Base-by-base conservation (phyloP, 2,888 invertebrate species). In the Tetragnatha montana region DNA sequence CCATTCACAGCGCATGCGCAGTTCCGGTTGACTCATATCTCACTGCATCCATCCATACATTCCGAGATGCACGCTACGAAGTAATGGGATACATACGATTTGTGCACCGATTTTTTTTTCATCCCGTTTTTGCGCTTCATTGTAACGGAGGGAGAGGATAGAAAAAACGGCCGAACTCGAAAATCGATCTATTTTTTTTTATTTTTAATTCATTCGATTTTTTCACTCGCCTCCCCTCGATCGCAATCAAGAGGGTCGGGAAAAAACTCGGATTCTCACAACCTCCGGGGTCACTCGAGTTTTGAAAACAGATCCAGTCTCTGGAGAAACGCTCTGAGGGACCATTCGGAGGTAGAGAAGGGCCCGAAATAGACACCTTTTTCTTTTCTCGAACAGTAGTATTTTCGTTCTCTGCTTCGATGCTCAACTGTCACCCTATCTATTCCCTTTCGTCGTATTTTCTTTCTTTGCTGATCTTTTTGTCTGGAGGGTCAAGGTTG, bases 11-110 rank as follows among this genome's bases (percentile, higher is more conserved):
- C 87, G 87, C 87, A 81, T 87, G 87, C 74, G 87, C 87, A 81
- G 35, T 84, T 76, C 76, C 75, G 69, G 68, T 73, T 87, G 87
- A 87, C 74, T 87, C 87, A 87, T 87, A 87, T 75, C 80, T 87
- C 87, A 74, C 81, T 22, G 80, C 87, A 80, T 81, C 87, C 80
- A 80, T 81, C 81, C 87, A 87, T 87, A 87, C 35, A 35, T 35
- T 35, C 87, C 74, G 81, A 87, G 75, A 68, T 60, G 74, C 80
- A 50, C 86, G 75, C 87, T 60, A 87, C 79, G 79, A 49, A 74
- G 69, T 22, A 51, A 21, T 17, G 71, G 22, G 51, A 21, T 79
- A 6, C 50, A 17, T 60, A n/a, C 73, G 21, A 22, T 21, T 83
- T 75, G 51, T 71, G n/a, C 68, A 51, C 74, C 74, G n/a, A 85